A percentile compares a stretch with the other conserved stretches of the same genome.
phyloP scores from a whole-genome alignment of 2,113 vertebrate genomes.

The Urocolius indicus region DNA sequence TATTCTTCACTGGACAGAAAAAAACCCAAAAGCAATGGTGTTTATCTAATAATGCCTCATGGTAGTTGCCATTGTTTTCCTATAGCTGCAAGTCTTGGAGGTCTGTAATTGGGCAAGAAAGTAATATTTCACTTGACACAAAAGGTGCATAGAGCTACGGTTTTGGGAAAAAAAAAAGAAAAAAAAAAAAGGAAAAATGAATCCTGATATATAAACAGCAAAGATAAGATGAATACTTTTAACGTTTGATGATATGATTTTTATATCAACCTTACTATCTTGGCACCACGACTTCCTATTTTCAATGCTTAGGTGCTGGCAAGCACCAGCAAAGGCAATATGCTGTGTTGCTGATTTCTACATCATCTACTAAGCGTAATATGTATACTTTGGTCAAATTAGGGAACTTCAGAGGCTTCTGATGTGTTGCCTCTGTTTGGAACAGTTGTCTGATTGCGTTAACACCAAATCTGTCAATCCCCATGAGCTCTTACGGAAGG shows the following conservation, averaged over 20 bases:
- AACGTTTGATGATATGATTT: not conserved
- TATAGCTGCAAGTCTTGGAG: not conserved
- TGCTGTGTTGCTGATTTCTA: not conserved
- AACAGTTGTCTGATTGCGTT: not conserved
- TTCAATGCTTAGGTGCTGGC: not conserved
- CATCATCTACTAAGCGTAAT: not conserved
- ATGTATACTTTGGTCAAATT: not conserved
- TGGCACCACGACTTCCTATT: not conserved
- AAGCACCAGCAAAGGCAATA: not conserved
- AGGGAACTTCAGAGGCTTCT: not conserved
- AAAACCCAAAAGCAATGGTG: not conserved
- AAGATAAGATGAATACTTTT: not conserved
- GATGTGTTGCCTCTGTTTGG: not conserved
- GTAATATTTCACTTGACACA: not conserved
- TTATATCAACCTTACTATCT: not conserved
- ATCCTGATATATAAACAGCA: not conserved
- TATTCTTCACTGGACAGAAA: not conserved
- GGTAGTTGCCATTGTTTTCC: not conserved
- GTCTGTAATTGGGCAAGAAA: not conserved
- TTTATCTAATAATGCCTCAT: not conserved
- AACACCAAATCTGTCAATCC: not conserved
- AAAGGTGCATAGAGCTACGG: not conserved
- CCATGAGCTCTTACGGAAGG: not conserved
- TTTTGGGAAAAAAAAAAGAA: not conserved
- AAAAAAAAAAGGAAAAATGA: not conserved